Conservation (phyloP, 2,888 invertebrate species). For the Lissocephala sabroskyi region DNA sequence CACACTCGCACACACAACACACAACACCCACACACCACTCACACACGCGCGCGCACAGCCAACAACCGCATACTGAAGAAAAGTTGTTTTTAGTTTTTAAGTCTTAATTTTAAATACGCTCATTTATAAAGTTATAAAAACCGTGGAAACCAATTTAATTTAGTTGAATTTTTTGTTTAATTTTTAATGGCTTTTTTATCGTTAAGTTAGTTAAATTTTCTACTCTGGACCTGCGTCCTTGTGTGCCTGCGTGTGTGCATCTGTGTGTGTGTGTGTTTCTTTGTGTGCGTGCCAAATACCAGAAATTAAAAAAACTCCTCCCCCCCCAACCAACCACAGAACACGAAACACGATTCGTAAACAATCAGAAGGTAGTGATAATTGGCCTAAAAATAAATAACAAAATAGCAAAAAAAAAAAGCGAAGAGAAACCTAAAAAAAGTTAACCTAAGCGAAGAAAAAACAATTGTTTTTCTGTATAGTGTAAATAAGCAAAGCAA, state of each 20-base stretch:
- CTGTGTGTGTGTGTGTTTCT: no score
- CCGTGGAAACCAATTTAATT: constrained; percentile 22
- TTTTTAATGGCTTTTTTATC: constrained; percentile 43
- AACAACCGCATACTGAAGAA: no score
- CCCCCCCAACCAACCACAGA: background rate
- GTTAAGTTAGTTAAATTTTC: constrained; percentile 48
- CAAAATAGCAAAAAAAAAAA: constrained; percentile 3
- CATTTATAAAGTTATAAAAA: no score
- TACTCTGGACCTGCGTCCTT: no score
- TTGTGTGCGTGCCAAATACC: no score
- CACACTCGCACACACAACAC: no score
- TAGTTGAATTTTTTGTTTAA: constrained; percentile 47
- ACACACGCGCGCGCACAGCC: no score
- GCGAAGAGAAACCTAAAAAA: constrained; percentile 8
- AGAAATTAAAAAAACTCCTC: no score
- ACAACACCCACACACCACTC: no score
- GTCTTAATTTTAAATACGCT: no score
- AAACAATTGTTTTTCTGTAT: constrained; percentile 11
- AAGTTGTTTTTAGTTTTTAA: no score
- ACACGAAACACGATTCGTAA: background rate
- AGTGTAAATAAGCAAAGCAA: constrained; percentile 10
- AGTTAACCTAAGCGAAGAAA: constrained; percentile 1
- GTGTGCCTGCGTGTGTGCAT: no score
- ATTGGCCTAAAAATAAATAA: constrained; percentile 16
- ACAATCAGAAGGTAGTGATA: constrained; percentile 19